Base-by-base conservation (phyloP, 2,797 vertebrate species). In the Megalops cyprinoides region DNA sequence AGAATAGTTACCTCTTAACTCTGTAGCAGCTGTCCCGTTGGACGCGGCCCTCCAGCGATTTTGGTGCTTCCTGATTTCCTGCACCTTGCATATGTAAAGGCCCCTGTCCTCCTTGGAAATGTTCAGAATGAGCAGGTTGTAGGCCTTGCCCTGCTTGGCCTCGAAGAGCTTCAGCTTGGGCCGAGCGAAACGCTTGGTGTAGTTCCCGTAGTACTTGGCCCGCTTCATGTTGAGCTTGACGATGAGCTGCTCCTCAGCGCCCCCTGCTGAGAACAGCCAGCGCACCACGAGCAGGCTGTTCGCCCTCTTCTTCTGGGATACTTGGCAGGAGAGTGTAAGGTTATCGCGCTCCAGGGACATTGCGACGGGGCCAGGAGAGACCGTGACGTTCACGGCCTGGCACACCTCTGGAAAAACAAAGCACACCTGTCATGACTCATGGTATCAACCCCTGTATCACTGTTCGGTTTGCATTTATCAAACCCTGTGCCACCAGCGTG, bases 201-300 rank as follows among this genome's bases (percentile, higher is more conserved):
- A 99, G 90, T 98, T 98, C 55, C 97, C 96, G 0, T 98, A 98
- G 83, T 96, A 97, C 77, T 97, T 97, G 48, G 96, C 95, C 60
- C 94, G 90, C n/a, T 95, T 93, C 89, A 97, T 97, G 89, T 97
- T 99, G 91, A 98, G 96, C 58, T 96, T 96, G 1, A 97, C 95
- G 79, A 99, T 95, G 71, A 98, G 91, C 77, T 94, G 91, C 71
- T 98, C 97, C 25, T 94, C 94, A 9, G 92, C 85, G 1, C 42
- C 0, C 84, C 86, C 89, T 0, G 93, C 91, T 0, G 96, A 89
- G 0, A 97, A 98, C 34, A 96, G 92, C 98, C 98, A 99, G 76
- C 96, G 95, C 51, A 98, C 96, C 0, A 97, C 97, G 0, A 98
- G 93, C 2, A 97, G 71, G 31, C 95, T 97, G 37, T 96, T 89